Base-by-base conservation (phyloP, 2,888 invertebrate genomes). In the Drosophila incognita region DNA sequence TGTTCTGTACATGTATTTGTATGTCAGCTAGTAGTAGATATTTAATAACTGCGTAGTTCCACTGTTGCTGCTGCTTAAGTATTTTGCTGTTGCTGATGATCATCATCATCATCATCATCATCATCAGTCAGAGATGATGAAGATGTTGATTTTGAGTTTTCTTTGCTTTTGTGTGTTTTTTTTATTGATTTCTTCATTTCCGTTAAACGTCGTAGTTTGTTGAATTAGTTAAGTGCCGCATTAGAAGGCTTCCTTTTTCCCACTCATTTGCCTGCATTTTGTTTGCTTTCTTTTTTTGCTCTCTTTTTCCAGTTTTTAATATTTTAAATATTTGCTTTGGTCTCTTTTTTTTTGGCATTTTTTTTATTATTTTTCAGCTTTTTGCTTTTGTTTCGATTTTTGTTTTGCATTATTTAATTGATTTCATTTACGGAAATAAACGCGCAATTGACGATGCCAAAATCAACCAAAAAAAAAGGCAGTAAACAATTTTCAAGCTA, bases 191-290 rank as follows among this genome's bases (percentile, higher is more conserved):
- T 84, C 67, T 78, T 71, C 76, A 67, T 76, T 62, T 65, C 53
- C 56, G 64, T 69, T 65, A 69, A 70, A 61, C 89, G 86, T 71
- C 90, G 80, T 76, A 86, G 82, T 81, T 87, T 87, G 88, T 90
- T 90, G 87, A 78, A 83, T 90, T 88, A 90, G 87, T 79, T 90
- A 87, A 90, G 90, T 87, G 87, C 63, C 71, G 74, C 73, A 76
- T 79, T 74, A 85, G 89, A 79, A 52, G 52, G 74, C 48, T 64
- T 71, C 46, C 58, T 73, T 74, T 49, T 52, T 69, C 13, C 24
- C n/a, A 36, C 49, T 24, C 36, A n/a, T 56, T 38, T 27, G 56
- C 38, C 61, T 71, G 59, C 71, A 66, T 71, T 83, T 64, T 57
- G 56, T 46, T 67, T 67, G 65, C 35, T 42, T 59, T 54, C 35